Evolutionary conservation across 2,888 invertebrate genomes (phyloP).

Genomic region (Auanema freiburgensis): DNA sequence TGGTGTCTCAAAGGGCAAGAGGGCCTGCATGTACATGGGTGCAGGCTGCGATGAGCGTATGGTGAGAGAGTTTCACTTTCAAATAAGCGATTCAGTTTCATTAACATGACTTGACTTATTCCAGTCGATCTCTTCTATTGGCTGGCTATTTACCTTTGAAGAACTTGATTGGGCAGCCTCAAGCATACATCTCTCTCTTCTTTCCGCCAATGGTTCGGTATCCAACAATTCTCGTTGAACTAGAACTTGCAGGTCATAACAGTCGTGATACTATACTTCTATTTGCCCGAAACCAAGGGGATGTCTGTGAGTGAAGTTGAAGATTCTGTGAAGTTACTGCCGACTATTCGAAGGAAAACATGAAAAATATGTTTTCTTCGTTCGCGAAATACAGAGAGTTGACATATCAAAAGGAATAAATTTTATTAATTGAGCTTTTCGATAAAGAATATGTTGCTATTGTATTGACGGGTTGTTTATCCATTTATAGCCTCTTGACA

Average conservation of each 20-base stretch:
- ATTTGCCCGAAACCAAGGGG: constrained; percentile 17
- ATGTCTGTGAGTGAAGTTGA: constrained; percentile 4
- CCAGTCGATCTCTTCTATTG: constrained; percentile 12
- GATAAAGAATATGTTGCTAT: no score
- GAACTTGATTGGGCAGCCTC: constrained; percentile 11
- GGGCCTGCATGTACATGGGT: constrained; percentile 25
- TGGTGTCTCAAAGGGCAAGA: constrained; percentile 22
- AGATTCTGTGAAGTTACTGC: not conserved
- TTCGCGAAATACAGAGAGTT: no score
- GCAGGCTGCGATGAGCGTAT: constrained; percentile 14
- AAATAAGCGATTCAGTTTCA: not conserved
- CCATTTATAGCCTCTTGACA: no score
- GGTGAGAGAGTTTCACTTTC: constrained; percentile 9
- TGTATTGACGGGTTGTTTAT: no score
- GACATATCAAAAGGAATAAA: no score
- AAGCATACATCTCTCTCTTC: constrained; percentile 18
- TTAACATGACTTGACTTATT: no score
- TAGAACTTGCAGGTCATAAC: constrained; percentile 14
- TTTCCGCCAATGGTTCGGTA: constrained; percentile 17
- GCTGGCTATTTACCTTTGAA: constrained; percentile 3
- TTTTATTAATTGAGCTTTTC: no score
- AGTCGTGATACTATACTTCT: constrained; percentile 16
- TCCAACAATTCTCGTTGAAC: not conserved
- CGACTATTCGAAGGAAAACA: no score
- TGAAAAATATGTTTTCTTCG: no score